Evolutionary conservation across 1,140 invertebrate genomes (phyloP), one percentile per base, ranked within the genome.

Genomic region (Chymomyza costata): DNA sequence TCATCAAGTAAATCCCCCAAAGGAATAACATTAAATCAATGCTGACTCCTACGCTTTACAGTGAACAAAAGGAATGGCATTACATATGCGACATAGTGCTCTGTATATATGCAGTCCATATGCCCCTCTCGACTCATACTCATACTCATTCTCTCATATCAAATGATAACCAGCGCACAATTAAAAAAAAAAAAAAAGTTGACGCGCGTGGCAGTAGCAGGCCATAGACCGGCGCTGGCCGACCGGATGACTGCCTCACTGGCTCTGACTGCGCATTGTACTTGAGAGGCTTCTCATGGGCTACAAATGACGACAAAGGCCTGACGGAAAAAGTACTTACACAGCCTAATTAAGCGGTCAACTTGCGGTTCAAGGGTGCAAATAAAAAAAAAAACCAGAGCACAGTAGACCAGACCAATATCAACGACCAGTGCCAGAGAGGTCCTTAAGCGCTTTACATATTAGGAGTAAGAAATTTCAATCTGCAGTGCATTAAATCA

Each of bases 271-370:
- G 50, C 34, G 47, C 64, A 73, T 73, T 73, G 68, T 67, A 45
- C 62, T 55, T 19, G 10, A 38, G 39, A 35, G 41, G 19, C 10
- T 37, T n/a, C 25, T 28, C 38, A 35, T 18, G 31, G 54, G 15
- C 11, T 38, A 11, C 28, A 8, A 31, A 8, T 25, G 53, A 40
- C 38, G 38, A 47, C 39, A 58, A 63, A 58, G 40, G 32, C 34
- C 54, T 67, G 59, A 53, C 39, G 69, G 60, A 65, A 68, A 63
- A 68, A 74, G 60, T 61, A 57, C 69, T 74, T 54, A 65, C 61
- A 46, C 65, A 52, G 40, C 61, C 70, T 74, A 74, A 74, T 74
- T 74, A 74, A 74, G 56, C 70, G 70, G 70, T 74, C 65, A 74
- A 52, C 44, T 35, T 39, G 34, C n/a, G 39, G 69, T 74, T 74